These are phyloP conservation scores for Parapsyche elsis DNA, from an alignment of 1,140 invertebrate species.

Conservation along the genomic window DNA sequence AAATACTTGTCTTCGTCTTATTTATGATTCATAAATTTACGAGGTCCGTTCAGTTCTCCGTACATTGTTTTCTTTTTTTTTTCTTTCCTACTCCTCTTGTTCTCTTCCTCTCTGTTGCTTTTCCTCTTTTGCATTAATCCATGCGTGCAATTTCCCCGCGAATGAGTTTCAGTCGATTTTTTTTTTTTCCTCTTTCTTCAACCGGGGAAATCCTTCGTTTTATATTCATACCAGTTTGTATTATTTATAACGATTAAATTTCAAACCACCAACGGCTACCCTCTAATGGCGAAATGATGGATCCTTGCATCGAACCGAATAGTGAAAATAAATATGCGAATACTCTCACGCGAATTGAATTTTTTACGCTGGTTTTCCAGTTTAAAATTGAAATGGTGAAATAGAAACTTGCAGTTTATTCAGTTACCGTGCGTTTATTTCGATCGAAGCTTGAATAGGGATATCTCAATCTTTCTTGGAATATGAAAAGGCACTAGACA, in stretches of 20 bases:
- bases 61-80: constrained; percentile 7
- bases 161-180: constrained; percentile 14
- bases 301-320: background rate
- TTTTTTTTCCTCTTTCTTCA: background rate
- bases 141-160: constrained; percentile 38
- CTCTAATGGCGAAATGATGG: constrained; percentile 1
- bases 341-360: no score
- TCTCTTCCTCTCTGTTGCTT: constrained; percentile 11
- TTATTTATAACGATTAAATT: constrained; percentile 23
- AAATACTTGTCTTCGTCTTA: constrained; percentile 31
- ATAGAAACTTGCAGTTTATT: no score
- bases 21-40: constrained; percentile 42
- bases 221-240: constrained; percentile 37
- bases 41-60: constrained; percentile 12
- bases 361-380: no score
- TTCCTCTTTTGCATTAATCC: constrained; percentile 42
- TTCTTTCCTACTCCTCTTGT: background rate
- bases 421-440: no score
- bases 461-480: no score
- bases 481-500: no score
- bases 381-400: no score
- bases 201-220: constrained; percentile 16
- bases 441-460: no score
- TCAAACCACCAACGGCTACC: background rate
- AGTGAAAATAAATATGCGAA: background rate